Evolutionary conservation across 2,888 invertebrate species (phyloP), one percentile per base, ranked within the genome.

Genomic region (Merodon equestris): DNA sequence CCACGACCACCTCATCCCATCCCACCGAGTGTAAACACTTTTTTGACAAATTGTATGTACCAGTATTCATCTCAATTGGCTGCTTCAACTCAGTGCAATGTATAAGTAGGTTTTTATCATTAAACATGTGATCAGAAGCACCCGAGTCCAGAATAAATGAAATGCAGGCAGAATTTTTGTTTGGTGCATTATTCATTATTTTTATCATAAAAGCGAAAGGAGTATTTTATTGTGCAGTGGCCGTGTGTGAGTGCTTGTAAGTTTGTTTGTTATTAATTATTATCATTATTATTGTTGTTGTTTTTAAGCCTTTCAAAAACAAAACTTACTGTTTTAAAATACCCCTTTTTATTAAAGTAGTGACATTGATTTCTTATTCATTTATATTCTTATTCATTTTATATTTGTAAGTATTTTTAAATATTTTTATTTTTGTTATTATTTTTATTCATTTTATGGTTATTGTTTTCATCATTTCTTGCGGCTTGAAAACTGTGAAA

Each of bases 41-140:
- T 57, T 14, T 63, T 10, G 18, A 63, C 1, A 34, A 68, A 74
- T 17, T 27, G 36, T 10, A 75, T 38, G 34, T 13, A 4, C 14
- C 12, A 3, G 10, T 1, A 56, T 19, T 40, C n/a, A 86, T 86
- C 81, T 85, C 83, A 5, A 86, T 13, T 9, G 84, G 85, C 9
- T 27, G 18, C 40, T 68, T 42, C 68, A 84, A 71, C 2, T 70
- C 42, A 7, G 47, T 34, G 70, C 47, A 75, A 60, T 68, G 57
- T n/a, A 17, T 9, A 40, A 71, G 60, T 12, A 84, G 56, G 19
- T 54, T 74, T 67, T 66, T 47, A 48, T 82, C 63, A 38, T 84
- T 82, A 5, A 82, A 82, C 15, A 83, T 15, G 70, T 83, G 82
- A 27, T 83, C 82, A 9, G 81, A 81, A 4, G 81, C 81, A 17